Conservation (phyloP, 2,797 vertebrate species). For the Cuculus canorus region DNA sequence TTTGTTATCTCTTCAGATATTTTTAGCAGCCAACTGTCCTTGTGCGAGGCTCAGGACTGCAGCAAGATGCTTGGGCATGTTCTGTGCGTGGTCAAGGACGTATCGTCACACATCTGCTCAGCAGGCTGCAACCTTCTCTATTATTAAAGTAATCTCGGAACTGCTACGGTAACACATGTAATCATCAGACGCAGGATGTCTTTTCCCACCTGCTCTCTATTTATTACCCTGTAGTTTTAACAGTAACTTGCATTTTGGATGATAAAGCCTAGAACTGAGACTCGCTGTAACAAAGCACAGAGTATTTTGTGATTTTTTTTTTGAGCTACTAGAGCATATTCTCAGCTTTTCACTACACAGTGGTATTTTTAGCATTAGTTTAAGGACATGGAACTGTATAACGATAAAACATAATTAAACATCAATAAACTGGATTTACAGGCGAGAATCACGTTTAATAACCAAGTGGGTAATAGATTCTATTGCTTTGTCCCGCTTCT, state of each 20-base stretch:
- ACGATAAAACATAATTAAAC: background rate
- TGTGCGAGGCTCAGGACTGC: background rate
- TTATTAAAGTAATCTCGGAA: slow-evolving; percentile 39
- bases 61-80: background rate
- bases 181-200: background rate
- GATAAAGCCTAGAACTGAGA: background rate
- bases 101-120: background rate
- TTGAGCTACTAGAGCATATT: background rate
- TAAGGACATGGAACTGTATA: background rate
- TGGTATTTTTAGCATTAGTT: background rate
- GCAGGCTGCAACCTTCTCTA: background rate
- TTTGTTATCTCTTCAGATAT: background rate
- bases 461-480: background rate
- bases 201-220: background rate
- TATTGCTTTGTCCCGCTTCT: background rate
- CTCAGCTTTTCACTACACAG: background rate
- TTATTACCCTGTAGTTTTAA: slow-evolving; percentile 12
- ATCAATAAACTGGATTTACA: background rate
- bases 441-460: background rate
- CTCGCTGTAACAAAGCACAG: background rate
- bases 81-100: background rate
- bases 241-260: background rate
- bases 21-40: slow-evolving; percentile 27
- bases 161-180: background rate
- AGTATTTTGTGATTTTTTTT: background rate